Conservation (phyloP, 92 coral and sea anemone genomes). For the Umimayanthus chanpuru region DNA sequence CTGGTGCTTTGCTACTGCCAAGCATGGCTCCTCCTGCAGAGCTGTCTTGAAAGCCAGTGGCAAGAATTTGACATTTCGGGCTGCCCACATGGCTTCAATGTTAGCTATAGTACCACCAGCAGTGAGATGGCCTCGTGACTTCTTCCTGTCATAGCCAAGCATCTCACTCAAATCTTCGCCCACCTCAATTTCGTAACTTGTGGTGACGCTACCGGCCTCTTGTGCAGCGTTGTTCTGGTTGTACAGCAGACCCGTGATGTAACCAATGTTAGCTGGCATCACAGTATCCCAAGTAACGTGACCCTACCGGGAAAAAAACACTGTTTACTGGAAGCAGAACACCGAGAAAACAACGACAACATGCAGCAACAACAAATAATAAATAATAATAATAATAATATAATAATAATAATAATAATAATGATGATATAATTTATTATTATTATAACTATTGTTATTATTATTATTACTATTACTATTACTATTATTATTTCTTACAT, state of each 20-base stretch:
- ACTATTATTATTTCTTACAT: too few relatives aligned
- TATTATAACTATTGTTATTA: too few relatives aligned
- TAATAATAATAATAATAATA: not conserved
- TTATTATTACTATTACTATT: too few relatives aligned
- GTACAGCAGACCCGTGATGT: constrained; percentile 54
- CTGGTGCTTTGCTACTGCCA: constrained; percentile 61
- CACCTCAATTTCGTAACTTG: constrained; percentile 51
- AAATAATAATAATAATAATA: not conserved
- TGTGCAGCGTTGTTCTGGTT: constrained; percentile 57
- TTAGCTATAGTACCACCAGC: constrained; percentile 87
- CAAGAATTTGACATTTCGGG: constrained; percentile 80
- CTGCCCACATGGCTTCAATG: constrained; percentile 94
- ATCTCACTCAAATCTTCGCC: constrained; percentile 54
- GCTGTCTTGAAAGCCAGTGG: constrained; percentile 78
- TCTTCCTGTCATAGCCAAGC: constrained; percentile 53
- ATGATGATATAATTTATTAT: not conserved
- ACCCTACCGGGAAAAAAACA: constrained; percentile 31
- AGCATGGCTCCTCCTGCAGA: constrained; percentile 60
- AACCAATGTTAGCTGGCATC: constrained; percentile 52
- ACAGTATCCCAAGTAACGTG: constrained; percentile 61
- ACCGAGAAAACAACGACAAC: not conserved
- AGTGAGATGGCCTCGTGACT: constrained; percentile 61
- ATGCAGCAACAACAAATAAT: not conserved
- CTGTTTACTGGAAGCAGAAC: not conserved
- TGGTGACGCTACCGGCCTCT: constrained; percentile 39